These are phyloP conservation scores for Rhyacichthys aspro DNA, from an alignment of 2,797 vertebrate species.

Conservation along the genomic window DNA sequence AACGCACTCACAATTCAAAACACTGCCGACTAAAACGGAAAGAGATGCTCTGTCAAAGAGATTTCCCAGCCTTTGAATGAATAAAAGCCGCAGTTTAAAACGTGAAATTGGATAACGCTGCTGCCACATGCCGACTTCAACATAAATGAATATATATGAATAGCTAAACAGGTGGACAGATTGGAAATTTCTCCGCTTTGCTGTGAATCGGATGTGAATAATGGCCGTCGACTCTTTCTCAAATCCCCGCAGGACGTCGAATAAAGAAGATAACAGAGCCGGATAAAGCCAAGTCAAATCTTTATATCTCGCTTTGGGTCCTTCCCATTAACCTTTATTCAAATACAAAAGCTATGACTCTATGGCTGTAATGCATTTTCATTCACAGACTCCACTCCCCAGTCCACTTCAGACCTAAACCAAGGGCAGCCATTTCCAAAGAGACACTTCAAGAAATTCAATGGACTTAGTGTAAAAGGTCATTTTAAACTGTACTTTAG, in stretches of 20 bases:
- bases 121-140: constrained; percentile 12
- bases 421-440: not conserved
- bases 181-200: constrained; percentile 28
- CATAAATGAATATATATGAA: constrained; percentile 51
- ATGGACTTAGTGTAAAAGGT: too few relatives aligned
- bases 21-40: constrained; percentile 11
- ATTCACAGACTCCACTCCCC: not conserved
- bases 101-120: constrained; percentile 1
- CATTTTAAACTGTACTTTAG: not conserved
- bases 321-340: constrained; percentile 33
- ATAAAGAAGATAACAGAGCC: constrained; percentile 24
- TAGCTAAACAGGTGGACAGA: constrained; percentile 37
- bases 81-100: constrained; percentile 10
- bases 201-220: constrained; percentile 24
- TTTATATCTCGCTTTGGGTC: constrained; percentile 20
- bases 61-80: constrained; percentile 15
- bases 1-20: constrained; percentile 24
- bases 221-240: constrained; percentile 13
- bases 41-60: constrained; percentile 24
- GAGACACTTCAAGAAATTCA: not conserved
- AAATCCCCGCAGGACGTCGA: constrained; percentile 20
- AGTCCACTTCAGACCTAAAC: not conserved
- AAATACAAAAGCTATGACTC: constrained; percentile 6
- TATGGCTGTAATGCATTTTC: not conserved
- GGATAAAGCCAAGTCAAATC: constrained; percentile 25